phyloP scores from a whole-genome alignment of 1,140 invertebrate genomes.

The Pseudomyrmex dendroicus region DNA sequence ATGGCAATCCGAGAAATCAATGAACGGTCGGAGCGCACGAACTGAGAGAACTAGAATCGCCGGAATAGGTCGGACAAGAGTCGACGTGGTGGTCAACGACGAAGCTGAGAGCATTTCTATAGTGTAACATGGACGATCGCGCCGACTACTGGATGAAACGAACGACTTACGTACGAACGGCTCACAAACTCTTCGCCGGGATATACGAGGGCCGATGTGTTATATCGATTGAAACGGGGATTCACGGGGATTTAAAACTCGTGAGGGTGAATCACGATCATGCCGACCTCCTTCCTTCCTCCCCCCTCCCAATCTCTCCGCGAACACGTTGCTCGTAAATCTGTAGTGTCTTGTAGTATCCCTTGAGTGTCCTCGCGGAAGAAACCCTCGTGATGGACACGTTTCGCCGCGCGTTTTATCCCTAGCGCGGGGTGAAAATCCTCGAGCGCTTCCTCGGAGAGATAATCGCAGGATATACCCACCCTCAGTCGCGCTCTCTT shows the following conservation, averaged over 20 bases:
- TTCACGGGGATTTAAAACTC: neutral
- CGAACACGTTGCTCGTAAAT: too few species aligned
- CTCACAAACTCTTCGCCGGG: neutral
- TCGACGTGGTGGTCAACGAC: constrained; percentile 14
- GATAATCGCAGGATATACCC: constrained; percentile 41
- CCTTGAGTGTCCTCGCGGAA: neutral
- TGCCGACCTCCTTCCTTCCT: neutral
- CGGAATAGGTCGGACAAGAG: constrained; percentile 25
- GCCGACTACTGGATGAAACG: neutral
- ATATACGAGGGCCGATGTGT: neutral
- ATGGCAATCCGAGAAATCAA: constrained; percentile 64
- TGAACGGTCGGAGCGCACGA: constrained; percentile 35
- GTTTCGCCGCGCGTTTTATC: constrained; percentile 23
- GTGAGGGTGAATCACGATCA: neutral
- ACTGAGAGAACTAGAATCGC: neutral
- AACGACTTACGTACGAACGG: neutral
- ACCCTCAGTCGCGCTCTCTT: constrained; percentile 70
- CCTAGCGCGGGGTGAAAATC: neutral
- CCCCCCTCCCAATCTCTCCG: neutral
- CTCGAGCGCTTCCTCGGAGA: neutral
- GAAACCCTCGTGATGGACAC: constrained; percentile 42
- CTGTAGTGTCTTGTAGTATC: too few species aligned
- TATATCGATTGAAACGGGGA: neutral
- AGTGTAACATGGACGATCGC: neutral
- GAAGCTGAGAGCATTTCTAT: neutral